Percentiles rank a stretch among this genome's conserved stretches.
These are phyloP conservation scores for Zhuqinia jingwanae DNA, from an alignment of 2,888 invertebrate genomes.

Conservation along the genomic window DNA sequence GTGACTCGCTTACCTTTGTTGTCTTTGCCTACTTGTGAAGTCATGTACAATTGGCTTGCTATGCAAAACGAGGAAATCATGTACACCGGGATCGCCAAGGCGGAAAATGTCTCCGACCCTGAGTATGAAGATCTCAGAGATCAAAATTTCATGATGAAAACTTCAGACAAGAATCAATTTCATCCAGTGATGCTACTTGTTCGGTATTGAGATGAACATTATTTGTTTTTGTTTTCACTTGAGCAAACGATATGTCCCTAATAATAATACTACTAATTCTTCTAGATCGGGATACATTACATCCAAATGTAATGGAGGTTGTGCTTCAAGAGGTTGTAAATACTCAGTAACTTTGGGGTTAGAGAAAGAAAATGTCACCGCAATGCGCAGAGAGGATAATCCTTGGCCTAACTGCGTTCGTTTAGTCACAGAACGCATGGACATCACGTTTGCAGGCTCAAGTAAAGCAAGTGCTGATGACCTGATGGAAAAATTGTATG, in stretches of 20 bases:
- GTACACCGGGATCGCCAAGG: slow-evolving; percentile 40
- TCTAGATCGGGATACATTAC: slow-evolving; percentile 31
- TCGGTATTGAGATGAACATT: slow-evolving; percentile 7
- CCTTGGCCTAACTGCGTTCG: slow-evolving; percentile 66
- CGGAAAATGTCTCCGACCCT: slow-evolving; percentile 17
- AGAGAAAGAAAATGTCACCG: slow-evolving; percentile 6
- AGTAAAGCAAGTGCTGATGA: slow-evolving; percentile 38
- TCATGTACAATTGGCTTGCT: slow-evolving; percentile 39
- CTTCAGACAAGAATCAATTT: slow-evolving; percentile 29
- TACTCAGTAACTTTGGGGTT: slow-evolving; percentile 43
- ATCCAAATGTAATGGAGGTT: slow-evolving; percentile 50
- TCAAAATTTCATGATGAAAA: slow-evolving; percentile 64
- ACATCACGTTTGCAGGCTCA: slow-evolving; percentile 52
- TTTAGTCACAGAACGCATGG: slow-evolving; percentile 16
- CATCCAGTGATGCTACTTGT: slow-evolving; percentile 52
- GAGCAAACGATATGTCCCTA: too few relatives aligned
- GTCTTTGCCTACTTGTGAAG: slow-evolving; percentile 48
- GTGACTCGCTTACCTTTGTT: slow-evolving; percentile 54
- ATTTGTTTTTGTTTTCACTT: too few relatives aligned
- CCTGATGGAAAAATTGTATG: slow-evolving; percentile 52
- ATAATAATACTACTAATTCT: too few relatives aligned
- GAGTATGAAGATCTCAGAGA: slow-evolving; percentile 34
- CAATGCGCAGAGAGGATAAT: slow-evolving; percentile 43
- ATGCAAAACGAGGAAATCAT: slow-evolving; percentile 34
- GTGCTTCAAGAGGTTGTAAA: slow-evolving; percentile 15